Conservation (phyloP, 2,888 invertebrate species). For the Sphaerophoria rueppellii region DNA sequence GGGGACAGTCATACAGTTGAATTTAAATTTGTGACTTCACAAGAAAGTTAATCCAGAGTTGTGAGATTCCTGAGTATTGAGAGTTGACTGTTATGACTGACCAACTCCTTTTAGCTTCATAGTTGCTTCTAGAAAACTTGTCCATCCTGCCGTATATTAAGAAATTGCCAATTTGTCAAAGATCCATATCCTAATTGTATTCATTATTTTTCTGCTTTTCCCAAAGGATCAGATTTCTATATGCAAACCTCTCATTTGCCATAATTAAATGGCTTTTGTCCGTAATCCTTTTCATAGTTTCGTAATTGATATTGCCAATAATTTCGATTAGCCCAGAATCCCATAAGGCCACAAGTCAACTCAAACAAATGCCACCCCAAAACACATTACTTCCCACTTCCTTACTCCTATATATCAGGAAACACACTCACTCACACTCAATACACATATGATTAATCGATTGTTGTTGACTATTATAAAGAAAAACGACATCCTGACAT, state of each 20-base stretch:
- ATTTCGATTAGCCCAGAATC: constrained; percentile 38
- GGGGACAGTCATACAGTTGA: background rate
- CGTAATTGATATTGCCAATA: constrained; percentile 53
- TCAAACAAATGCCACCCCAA: constrained; percentile 29
- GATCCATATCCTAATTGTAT: too few species aligned
- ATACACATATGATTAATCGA: constrained; percentile 69
- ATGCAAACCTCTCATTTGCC: constrained; percentile 18
- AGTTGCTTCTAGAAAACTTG: too few species aligned
- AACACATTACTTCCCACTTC: constrained; percentile 25
- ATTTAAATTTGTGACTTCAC: background rate
- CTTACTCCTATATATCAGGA: constrained; percentile 22
- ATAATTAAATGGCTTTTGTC: constrained; percentile 56
- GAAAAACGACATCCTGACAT: constrained; percentile 65
- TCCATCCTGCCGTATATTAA: too few species aligned
- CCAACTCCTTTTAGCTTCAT: too few species aligned
- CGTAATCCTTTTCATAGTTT: constrained; percentile 51
- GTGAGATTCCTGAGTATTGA: too few species aligned
- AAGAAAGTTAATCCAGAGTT: too few species aligned
- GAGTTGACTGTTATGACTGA: too few species aligned
- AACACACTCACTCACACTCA: constrained; percentile 50
- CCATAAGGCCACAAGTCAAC: constrained; percentile 35
- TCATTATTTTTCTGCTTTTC: background rate
- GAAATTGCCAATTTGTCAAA: too few species aligned
- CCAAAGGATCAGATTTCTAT: background rate
- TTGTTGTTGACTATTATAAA: constrained; percentile 65